Base-by-base conservation (phyloP, 2,888 invertebrate genomes). In the Antheraea yamamai region DNA sequence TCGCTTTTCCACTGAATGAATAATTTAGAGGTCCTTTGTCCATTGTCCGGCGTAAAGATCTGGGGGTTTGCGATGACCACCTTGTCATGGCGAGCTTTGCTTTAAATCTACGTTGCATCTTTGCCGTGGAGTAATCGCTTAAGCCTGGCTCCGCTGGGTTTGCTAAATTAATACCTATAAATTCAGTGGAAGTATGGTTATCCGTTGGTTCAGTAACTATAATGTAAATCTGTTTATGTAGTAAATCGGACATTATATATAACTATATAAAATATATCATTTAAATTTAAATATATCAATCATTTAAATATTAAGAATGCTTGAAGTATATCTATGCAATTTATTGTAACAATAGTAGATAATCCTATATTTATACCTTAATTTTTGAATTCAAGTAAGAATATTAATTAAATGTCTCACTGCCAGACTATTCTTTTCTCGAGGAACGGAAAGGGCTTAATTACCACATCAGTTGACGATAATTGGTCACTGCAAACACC, bases 51-150 rank as follows among this genome's bases (percentile, higher is more conserved):
- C 83, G 84, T 85, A 89, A 91, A 92, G 93, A 93, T 93, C 90
- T 91, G 81, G 88, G 92, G 93, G 89, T 85, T 92, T 91, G 91
- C 89, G 92, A 93, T 95, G 95, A 95, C 95, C 95, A 93, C 93
- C 94, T 93, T 93, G 94, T 93, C 94, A 93, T 91, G 93, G 89
- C 89, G 81, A 89, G 95, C 92, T 92, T 91, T 89, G 87, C 86
- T 87, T 85, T 91, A 93, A 93, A 92, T 92, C 95, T 93, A 92
- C 93, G 91, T 89, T 95, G 94, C 94, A 93, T 93, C 93, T 92
- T 93, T 89, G 92, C 89, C 87, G 85, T 84, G 83, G 85, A 82
- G 83, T 94, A 94, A 94, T 94, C 94, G 89, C 82, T 88, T 94
- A 92, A 94, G 93, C 89, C 86, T 83, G 85, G 84, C 85, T 88